A percentile compares a stretch with the other conserved stretches of the same genome.
phyloP scores from a whole-genome alignment of 2,888 invertebrate species.

The Argyra leucocephala region DNA sequence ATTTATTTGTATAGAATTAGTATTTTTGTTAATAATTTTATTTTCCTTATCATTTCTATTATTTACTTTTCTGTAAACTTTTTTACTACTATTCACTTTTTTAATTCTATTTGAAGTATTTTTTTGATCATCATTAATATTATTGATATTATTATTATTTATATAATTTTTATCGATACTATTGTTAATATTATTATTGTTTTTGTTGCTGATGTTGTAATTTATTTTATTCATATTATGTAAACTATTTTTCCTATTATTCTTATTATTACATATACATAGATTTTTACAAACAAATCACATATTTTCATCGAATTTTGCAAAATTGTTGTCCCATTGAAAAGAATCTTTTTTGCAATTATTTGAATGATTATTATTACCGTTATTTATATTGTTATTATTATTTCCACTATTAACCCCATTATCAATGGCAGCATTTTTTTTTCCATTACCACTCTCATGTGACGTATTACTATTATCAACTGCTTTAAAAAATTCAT shows the following conservation, averaged over 20 bases:
- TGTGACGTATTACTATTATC: slow-evolving; percentile 21
- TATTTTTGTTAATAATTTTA: not conserved
- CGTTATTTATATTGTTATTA: slow-evolving; percentile 10
- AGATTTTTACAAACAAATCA: slow-evolving; percentile 42
- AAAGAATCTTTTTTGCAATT: slow-evolving; percentile 26
- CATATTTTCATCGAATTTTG: slow-evolving; percentile 45
- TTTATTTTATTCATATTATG: not conserved
- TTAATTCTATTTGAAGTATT: not conserved
- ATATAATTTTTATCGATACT: not conserved
- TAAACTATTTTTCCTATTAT: not conserved
- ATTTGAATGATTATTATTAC: slow-evolving; percentile 19
- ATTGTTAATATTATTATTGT: slow-evolving; percentile 7
- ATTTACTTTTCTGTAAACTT: not conserved
- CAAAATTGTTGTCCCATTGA: slow-evolving; percentile 43
- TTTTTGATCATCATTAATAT: not conserved
- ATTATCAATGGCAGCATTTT: slow-evolving; percentile 8
- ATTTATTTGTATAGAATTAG: not conserved
- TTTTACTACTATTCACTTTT: not conserved
- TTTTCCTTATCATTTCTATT: not conserved
- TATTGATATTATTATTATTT: not conserved
- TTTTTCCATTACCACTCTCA: slow-evolving; percentile 5
- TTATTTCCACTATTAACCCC: slow-evolving; percentile 14
- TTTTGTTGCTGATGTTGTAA: not conserved
- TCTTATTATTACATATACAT: slow-evolving; percentile 18
- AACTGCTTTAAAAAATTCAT: slow-evolving; percentile 65